These are phyloP conservation scores for Cydia strobilella DNA, from an alignment of 1,140 invertebrate species.

Conservation along the genomic window DNA sequence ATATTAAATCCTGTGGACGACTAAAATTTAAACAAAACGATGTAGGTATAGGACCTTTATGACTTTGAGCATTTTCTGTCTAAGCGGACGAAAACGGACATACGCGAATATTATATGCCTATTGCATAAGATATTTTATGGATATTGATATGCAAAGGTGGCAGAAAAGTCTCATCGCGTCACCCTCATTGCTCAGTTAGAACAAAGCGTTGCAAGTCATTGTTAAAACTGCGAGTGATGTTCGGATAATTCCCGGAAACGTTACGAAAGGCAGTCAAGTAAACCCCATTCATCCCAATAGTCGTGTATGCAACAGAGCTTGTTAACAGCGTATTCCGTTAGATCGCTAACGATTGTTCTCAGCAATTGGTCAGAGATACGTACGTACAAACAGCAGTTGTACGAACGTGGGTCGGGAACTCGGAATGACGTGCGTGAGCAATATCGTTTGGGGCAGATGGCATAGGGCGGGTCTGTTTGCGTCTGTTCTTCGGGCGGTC, in stretches of 20 bases:
- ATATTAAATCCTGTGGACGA: neutral
- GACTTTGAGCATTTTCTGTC: neutral
- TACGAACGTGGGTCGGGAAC: constrained; percentile 52
- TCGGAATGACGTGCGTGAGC: constrained; percentile 52
- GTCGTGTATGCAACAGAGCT: constrained; percentile 12
- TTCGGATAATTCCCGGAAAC: neutral
- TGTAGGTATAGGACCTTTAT: neutral
- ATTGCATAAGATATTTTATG: no score
- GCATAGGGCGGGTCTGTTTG: constrained; percentile 44
- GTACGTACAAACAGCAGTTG: constrained; percentile 45
- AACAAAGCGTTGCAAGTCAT: neutral
- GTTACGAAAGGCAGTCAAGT: constrained; percentile 25
- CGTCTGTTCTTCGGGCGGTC: constrained; percentile 44
- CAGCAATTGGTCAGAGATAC: constrained; percentile 38
- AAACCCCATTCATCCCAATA: neutral
- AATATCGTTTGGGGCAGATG: constrained; percentile 54
- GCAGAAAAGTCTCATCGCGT: no score
- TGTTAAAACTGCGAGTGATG: neutral
- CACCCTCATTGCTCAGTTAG: neutral
- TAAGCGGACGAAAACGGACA: no score
- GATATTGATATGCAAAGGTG: no score
- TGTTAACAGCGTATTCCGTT: constrained; percentile 24
- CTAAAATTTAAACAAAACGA: neutral
- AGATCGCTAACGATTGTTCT: constrained; percentile 29
- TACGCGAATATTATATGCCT: no score